A percentile compares a stretch with the other conserved stretches of the same genome.
Evolutionary conservation across 2,113 vertebrate genomes (phyloP).

Genomic region (Sceloporus undulatus): DNA sequence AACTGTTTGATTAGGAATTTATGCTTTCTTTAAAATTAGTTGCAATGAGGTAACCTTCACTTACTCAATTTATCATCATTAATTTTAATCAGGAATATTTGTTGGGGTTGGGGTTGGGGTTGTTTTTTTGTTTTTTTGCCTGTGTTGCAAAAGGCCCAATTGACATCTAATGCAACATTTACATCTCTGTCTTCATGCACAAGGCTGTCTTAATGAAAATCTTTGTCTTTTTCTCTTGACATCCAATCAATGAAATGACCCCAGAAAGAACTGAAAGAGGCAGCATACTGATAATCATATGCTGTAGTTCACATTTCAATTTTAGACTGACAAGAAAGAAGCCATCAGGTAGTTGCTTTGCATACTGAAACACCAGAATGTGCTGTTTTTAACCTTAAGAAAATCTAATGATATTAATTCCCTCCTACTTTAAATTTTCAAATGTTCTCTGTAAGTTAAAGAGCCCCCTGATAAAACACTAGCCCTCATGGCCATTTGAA

Average conservation of each 20-base stretch:
- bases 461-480: neutral
- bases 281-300: constrained; percentile 37
- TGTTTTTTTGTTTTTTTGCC: constrained; percentile 24
- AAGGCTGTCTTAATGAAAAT: constrained; percentile 28
- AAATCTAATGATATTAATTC: neutral
- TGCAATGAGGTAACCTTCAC: constrained; percentile 49
- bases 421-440: neutral
- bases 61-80: constrained; percentile 54
- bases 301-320: constrained; percentile 12
- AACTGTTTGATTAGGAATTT: constrained; percentile 58
- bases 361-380: constrained; percentile 19
- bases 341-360: constrained; percentile 7
- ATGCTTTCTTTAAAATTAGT: constrained; percentile 64
- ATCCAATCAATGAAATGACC: constrained; percentile 18
- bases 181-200: constrained; percentile 41
- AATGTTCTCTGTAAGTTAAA: neutral
- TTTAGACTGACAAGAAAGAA: constrained; percentile 13
- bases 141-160: constrained; percentile 41
- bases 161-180: constrained; percentile 47
- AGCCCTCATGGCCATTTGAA: neutral
- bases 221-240: constrained; percentile 32
- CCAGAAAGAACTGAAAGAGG: neutral
- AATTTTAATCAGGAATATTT: constrained; percentile 58
- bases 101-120: neutral
- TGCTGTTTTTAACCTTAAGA: neutral